A percentile compares a stretch with the other conserved stretches of the same genome.
Evolutionary conservation across 2,888 invertebrate species (phyloP).

Genomic region (Hemithea aestivaria): DNA sequence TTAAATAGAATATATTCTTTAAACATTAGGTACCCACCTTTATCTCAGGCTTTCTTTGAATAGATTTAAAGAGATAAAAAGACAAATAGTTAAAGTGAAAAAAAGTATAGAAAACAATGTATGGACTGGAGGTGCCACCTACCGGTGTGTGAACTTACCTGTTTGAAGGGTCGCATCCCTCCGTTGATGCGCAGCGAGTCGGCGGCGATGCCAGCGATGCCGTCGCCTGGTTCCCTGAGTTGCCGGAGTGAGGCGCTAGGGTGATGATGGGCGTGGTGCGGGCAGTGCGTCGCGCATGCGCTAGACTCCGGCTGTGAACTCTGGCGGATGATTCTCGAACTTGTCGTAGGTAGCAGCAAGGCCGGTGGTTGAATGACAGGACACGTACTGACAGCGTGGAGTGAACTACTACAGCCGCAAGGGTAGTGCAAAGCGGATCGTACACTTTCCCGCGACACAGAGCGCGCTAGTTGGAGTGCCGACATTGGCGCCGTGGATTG

Average conservation of each 20-base stretch:
- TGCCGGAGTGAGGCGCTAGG: slow-evolving; percentile 93
- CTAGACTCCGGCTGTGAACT: slow-evolving; percentile 91
- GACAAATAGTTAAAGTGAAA: slow-evolving; percentile 5
- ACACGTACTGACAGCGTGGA: slow-evolving; percentile 80
- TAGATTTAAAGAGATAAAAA: no score
- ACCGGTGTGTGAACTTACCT: slow-evolving; percentile 81
- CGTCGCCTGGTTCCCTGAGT: slow-evolving; percentile 89
- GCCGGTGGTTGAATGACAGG: slow-evolving; percentile 84
- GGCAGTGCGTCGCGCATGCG: slow-evolving; percentile 82
- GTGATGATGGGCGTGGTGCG: slow-evolving; percentile 82
- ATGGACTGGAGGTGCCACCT: slow-evolving; percentile 56
- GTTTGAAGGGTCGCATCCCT: slow-evolving; percentile 96
- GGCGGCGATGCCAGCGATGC: slow-evolving; percentile 96
- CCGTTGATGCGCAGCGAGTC: slow-evolving; percentile 98
- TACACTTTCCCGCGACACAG: slow-evolving; percentile 90
- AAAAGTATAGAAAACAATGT: slow-evolving; percentile 5
- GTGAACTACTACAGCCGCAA: slow-evolving; percentile 78
- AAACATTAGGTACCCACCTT: no score
- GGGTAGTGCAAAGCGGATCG: slow-evolving; percentile 84
- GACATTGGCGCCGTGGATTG: slow-evolving; percentile 90
- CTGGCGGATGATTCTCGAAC: slow-evolving; percentile 91
- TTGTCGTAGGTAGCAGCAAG: slow-evolving; percentile 84
- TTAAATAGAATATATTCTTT: no score
- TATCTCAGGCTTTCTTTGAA: no score
- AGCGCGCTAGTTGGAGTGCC: slow-evolving; percentile 87